Evolutionary conservation across 1,140 invertebrate genomes (phyloP), one percentile per base, ranked within the genome.

Genomic region (Brachionus angularis): DNA sequence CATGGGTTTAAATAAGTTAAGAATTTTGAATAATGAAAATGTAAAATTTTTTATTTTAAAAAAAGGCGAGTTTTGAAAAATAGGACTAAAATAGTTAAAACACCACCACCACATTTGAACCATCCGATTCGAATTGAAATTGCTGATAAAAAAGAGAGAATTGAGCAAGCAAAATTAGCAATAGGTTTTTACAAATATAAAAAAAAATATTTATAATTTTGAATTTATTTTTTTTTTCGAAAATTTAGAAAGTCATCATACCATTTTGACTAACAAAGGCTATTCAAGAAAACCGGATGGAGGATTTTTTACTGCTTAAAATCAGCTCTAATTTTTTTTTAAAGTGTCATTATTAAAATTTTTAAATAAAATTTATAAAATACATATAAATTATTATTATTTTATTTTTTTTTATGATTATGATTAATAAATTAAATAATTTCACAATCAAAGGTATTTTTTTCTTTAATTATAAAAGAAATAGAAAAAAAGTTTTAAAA

Each of bases 221-320:
- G 1, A 46, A 58, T 12, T 52, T 36, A 36, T 53, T 71, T 49
- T 34, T 33, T 71, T 67, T 29, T 72, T 53, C 67, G 53, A 69
- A 44, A 71, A 27, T 77, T 73, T 76, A 80, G 80, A 77, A 53
- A 76, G 79, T 61, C 78, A 81, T 73, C 80, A 82, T 62, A 77
- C 77, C 49, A 79, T 81, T 74, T 78, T 77, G 61, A 82, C 79
- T 23, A 81, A 81, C 74, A 76, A 76, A 71, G 81, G 81, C 4
- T 82, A 78, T 72, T 77, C 79, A 27, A 74, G 81, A 71, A 81
- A 81, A 74, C 79, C 77, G 8, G 79, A 81, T 74, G 81, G 81
- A 42, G 79, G 80, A 73, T 80, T 79, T 73, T 82, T 77, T 73
- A 75, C 75, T 21, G 76, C 77, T 49, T 80, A 76, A 71, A 18